Evolutionary conservation across 2,797 vertebrate genomes (phyloP).

Genomic region (Enteromius trimaculatus): DNA sequence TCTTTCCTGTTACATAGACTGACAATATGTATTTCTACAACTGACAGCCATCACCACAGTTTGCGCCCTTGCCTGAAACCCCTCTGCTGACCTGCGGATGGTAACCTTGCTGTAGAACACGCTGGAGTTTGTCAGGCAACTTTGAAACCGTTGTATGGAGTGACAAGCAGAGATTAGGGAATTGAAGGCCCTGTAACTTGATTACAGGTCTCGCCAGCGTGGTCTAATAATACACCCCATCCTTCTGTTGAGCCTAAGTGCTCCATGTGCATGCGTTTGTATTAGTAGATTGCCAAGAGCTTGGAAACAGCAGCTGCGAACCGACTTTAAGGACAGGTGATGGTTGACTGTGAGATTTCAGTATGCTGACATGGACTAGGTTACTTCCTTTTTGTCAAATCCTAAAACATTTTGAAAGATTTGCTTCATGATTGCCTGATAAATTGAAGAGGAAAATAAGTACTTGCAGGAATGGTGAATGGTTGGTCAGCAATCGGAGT

Average conservation of each 20-base stretch:
- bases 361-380: neutral
- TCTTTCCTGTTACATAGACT: slow-evolving; percentile 32
- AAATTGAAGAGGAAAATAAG: slow-evolving; percentile 12
- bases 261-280: slow-evolving; percentile 69
- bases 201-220: slow-evolving; percentile 73
- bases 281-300: slow-evolving; percentile 75
- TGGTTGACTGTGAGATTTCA: slow-evolving; percentile 40
- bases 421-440: neutral
- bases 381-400: neutral
- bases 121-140: slow-evolving; percentile 71
- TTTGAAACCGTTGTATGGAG: slow-evolving; percentile 72
- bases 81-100: slow-evolving; percentile 59
- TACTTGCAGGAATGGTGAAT: neutral
- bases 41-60: slow-evolving; percentile 72
- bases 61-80: slow-evolving; percentile 56
- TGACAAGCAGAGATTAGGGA: slow-evolving; percentile 77
- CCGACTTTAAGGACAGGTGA: slow-evolving; percentile 69
- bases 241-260: slow-evolving; percentile 71
- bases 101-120: slow-evolving; percentile 70
- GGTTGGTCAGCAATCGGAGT: neutral
- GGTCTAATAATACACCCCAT: slow-evolving; percentile 71
- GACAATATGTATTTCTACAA: slow-evolving; percentile 73
- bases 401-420: slow-evolving; percentile 16
- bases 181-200: slow-evolving; percentile 78
- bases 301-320: slow-evolving; percentile 73